Evolutionary conservation across 2,888 invertebrate genomes (phyloP).

Genomic region (Apodemia zela): DNA sequence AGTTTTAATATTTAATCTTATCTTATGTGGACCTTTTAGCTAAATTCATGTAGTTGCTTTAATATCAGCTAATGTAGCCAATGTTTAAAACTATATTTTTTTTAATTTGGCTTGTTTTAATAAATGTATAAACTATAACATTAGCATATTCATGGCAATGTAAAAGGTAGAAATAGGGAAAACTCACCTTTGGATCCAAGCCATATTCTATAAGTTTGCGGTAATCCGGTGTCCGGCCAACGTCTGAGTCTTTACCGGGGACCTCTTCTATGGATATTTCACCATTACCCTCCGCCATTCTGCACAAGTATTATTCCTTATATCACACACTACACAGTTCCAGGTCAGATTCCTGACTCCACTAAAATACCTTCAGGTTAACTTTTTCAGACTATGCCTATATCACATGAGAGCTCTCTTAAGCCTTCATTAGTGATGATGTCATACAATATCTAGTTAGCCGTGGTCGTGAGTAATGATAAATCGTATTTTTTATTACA

Average conservation of each 20-base stretch:
- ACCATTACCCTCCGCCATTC: slow-evolving; percentile 94
- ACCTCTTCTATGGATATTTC: slow-evolving; percentile 88
- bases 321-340: slow-evolving; percentile 66
- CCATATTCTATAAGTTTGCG: slow-evolving; percentile 97
- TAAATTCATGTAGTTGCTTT: too few relatives aligned
- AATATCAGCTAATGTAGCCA: too few relatives aligned
- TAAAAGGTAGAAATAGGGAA: background rate
- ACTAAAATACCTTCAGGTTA: slow-evolving; percentile 39
- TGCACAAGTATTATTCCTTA: slow-evolving; percentile 72
- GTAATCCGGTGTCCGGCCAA: slow-evolving; percentile 93
- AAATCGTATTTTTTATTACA: slow-evolving; percentile 38
- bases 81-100: too few relatives aligned
- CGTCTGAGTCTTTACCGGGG: slow-evolving; percentile 84
- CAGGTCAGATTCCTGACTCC: slow-evolving; percentile 33
- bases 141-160: background rate
- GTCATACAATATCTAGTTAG: slow-evolving; percentile 70
- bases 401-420: slow-evolving; percentile 45
- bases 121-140: too few relatives aligned
- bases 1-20: background rate
- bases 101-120: too few relatives aligned
- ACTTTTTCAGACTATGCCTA: slow-evolving; percentile 36
- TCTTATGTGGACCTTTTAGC: too few relatives aligned
- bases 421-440: slow-evolving; percentile 62
- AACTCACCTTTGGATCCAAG: slow-evolving; percentile 91
- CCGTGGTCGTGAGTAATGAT: slow-evolving; percentile 60